Evolutionary conservation across 2,888 invertebrate genomes (phyloP).

Genomic region (Netelia fuscicornis): DNA sequence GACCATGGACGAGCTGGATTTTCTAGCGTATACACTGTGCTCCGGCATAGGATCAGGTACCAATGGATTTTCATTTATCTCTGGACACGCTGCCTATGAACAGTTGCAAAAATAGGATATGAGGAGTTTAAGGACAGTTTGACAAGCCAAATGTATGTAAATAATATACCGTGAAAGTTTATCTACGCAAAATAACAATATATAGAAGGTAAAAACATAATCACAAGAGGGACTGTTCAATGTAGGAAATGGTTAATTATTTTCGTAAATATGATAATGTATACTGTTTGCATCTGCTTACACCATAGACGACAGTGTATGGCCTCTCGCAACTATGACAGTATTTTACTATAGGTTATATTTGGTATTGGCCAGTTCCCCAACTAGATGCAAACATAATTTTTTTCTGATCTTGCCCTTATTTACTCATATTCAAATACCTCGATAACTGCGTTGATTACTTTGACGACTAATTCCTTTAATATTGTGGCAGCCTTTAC

Average conservation of each 20-base stretch:
- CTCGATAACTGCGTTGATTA: constrained; percentile 67
- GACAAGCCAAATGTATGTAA: not conserved
- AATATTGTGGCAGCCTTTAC: constrained; percentile 84
- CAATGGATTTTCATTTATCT: constrained; percentile 65
- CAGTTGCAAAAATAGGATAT: constrained; percentile 3
- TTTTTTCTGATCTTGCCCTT: not conserved
- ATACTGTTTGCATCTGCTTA: too few species aligned
- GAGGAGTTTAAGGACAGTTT: not conserved
- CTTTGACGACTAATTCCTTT: constrained; percentile 67
- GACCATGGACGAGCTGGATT: constrained; percentile 36
- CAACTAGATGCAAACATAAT: not conserved
- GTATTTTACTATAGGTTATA: too few species aligned
- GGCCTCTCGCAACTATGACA: too few species aligned
- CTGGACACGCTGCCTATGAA: constrained; percentile 65
- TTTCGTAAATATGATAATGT: too few species aligned
- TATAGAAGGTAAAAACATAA: too few species aligned
- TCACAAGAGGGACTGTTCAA: too few species aligned
- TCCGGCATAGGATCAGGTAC: constrained; percentile 64
- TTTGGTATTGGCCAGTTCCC: too few species aligned
- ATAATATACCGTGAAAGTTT: not conserved
- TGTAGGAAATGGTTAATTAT: too few species aligned
- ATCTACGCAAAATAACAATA: too few species aligned
- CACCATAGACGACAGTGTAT: too few species aligned
- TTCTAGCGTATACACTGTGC: constrained; percentile 43
- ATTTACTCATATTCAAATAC: constrained; percentile 26